These are phyloP conservation scores for Altica lythri DNA, from an alignment of 2,888 invertebrate genomes.

Conservation along the genomic window DNA sequence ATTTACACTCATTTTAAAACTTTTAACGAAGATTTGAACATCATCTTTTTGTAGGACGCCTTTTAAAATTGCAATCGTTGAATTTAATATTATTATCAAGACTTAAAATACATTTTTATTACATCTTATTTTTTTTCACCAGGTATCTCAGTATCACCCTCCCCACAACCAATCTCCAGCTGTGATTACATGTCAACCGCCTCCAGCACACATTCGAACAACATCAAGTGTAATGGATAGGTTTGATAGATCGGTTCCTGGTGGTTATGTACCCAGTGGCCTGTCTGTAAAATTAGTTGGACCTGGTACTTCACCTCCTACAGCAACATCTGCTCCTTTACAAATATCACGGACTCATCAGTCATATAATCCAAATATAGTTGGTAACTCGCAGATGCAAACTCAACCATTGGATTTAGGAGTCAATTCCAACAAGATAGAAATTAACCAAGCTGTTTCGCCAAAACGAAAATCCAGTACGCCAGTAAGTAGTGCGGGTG, in stretches of 20 bases:
- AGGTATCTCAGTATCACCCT: constrained; percentile 56
- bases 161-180: constrained; percentile 55
- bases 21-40: no score
- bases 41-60: no score
- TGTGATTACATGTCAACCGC: constrained; percentile 59
- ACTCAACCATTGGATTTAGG: constrained; percentile 81
- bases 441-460: constrained; percentile 52
- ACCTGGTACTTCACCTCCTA: constrained; percentile 60
- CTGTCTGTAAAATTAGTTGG: constrained; percentile 53
- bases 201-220: constrained; percentile 61
- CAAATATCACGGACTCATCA: constrained; percentile 51
- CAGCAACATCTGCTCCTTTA: constrained; percentile 56
- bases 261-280: constrained; percentile 49
- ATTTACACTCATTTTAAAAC: no score
- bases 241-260: constrained; percentile 35
- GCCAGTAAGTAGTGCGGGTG: constrained; percentile 53
- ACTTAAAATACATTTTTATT: constrained; percentile 12
- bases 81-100: background rate
- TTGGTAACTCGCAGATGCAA: constrained; percentile 64
- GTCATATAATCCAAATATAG: constrained; percentile 35
- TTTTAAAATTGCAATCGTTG: no score
- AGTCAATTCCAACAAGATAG: constrained; percentile 61
- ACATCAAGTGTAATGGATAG: constrained; percentile 37
- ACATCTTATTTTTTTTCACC: constrained; percentile 25
- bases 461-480: constrained; percentile 68